These are phyloP conservation scores for Caenorhabditis panamensis DNA, from an alignment of 2,888 invertebrate genomes.

Conservation along the genomic window DNA sequence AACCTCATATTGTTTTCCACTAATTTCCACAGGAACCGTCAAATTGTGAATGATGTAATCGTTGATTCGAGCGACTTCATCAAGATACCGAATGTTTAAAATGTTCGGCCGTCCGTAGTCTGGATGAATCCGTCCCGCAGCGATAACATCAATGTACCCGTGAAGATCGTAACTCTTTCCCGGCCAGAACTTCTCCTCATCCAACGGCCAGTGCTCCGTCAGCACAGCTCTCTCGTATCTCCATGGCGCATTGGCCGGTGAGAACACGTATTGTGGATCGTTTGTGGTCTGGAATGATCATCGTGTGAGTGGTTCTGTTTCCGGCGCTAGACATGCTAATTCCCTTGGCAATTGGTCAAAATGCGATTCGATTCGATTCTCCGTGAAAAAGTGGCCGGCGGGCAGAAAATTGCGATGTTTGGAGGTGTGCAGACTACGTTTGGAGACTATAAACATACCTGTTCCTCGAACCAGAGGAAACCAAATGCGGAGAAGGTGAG, in stretches of 20 bases:
- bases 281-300: slow-evolving; percentile 74
- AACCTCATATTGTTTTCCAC: slow-evolving; percentile 71
- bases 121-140: slow-evolving; percentile 71
- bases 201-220: slow-evolving; percentile 80
- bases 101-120: slow-evolving; percentile 78
- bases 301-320: no score
- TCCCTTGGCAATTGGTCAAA: background rate
- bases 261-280: slow-evolving; percentile 80
- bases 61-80: slow-evolving; percentile 79
- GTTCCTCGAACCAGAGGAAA: slow-evolving; percentile 76
- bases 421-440: slow-evolving; percentile 11
- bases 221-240: slow-evolving; percentile 77
- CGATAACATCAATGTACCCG: slow-evolving; percentile 80
- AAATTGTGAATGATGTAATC: slow-evolving; percentile 78
- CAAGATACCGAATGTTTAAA: slow-evolving; percentile 73
- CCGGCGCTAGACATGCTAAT: background rate
- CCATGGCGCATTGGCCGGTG: slow-evolving; percentile 79
- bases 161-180: slow-evolving; percentile 78
- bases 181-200: slow-evolving; percentile 80
- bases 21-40: slow-evolving; percentile 75
- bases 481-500: slow-evolving; percentile 74
- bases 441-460: slow-evolving; percentile 63
- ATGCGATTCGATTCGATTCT: background rate
- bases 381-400: background rate
- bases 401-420: background rate